A percentile compares a stretch with the other conserved stretches of the same genome.
Conservation (phyloP, 2,797 vertebrate species). For the Sebastes goodei region DNA sequence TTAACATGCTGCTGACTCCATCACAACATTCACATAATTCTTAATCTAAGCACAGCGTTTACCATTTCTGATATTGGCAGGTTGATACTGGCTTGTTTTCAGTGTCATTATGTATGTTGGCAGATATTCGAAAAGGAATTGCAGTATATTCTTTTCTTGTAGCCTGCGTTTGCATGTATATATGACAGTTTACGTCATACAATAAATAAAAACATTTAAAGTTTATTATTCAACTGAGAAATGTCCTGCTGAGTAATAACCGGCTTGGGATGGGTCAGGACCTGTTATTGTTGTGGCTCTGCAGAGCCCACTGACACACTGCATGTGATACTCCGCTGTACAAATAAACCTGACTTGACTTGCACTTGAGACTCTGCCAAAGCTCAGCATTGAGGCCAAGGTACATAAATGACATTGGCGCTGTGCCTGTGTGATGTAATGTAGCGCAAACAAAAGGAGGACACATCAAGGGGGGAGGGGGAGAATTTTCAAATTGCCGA, state of each 20-base stretch:
- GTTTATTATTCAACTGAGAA: background rate
- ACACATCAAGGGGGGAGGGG: background rate
- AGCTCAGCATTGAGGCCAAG: background rate
- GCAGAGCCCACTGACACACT: background rate
- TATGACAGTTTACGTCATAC: background rate
- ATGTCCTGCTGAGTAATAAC: background rate
- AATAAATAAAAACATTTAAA: background rate
- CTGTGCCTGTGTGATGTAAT: background rate
- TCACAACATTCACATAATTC: background rate
- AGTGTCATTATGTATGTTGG: background rate
- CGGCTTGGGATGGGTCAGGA: background rate
- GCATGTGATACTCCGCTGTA: background rate
- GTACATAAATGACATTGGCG: background rate
- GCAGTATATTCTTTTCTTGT: background rate
- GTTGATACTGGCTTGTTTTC: background rate
- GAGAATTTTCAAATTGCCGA: fast-evolving
- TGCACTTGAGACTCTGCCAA: background rate
- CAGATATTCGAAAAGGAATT: too few relatives aligned
- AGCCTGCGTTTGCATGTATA: background rate
- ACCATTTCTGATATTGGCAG: background rate
- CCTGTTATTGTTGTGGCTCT: background rate
- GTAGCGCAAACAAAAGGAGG: background rate
- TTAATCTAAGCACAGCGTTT: background rate
- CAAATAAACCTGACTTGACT: slow-evolving; percentile 31
- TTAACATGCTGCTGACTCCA: background rate